Evolutionary conservation across 2,113 vertebrate genomes (phyloP).

Genomic region (Sminthopsis crassicaudata): DNA sequence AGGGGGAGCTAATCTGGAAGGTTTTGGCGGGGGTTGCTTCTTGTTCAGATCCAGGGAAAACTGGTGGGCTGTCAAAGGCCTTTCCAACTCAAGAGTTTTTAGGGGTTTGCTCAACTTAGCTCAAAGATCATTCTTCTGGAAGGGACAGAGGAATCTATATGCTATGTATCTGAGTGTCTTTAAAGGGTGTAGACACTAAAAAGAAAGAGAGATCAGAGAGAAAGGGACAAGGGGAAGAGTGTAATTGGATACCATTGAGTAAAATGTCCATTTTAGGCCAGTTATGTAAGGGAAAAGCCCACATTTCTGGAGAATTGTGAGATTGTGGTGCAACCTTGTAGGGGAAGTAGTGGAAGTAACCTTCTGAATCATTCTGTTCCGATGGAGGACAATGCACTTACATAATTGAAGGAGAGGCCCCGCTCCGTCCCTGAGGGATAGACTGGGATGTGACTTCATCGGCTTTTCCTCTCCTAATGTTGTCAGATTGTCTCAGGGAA

Average conservation of each 20-base stretch:
- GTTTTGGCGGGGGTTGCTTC: neutral
- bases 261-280: neutral
- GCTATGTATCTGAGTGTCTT: slow-evolving; percentile 21
- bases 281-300: slow-evolving; percentile 49
- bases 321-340: slow-evolving; percentile 51
- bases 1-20: neutral
- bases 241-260: slow-evolving; percentile 49
- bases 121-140: slow-evolving; percentile 33
- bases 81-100: slow-evolving; percentile 39
- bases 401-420: slow-evolving; percentile 72
- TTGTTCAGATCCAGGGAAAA: neutral
- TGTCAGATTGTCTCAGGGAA: slow-evolving; percentile 66
- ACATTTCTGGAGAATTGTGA: slow-evolving; percentile 62
- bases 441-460: slow-evolving; percentile 73
- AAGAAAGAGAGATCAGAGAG: slow-evolving; percentile 41
- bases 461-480: slow-evolving; percentile 72
- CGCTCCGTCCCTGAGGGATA: slow-evolving; percentile 59
- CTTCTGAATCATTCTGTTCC: slow-evolving; percentile 66
- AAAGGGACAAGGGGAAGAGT: slow-evolving; percentile 17
- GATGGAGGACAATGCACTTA: slow-evolving; percentile 63
- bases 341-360: slow-evolving; percentile 68
- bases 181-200: slow-evolving; percentile 31
- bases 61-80: neutral
- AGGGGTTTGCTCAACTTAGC: slow-evolving; percentile 2
- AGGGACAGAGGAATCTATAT: neutral